Percentiles rank a stretch among this genome's conserved stretches.
Evolutionary conservation across 1,140 invertebrate genomes (phyloP).

Genomic region (Heliconius eleuchia): DNA sequence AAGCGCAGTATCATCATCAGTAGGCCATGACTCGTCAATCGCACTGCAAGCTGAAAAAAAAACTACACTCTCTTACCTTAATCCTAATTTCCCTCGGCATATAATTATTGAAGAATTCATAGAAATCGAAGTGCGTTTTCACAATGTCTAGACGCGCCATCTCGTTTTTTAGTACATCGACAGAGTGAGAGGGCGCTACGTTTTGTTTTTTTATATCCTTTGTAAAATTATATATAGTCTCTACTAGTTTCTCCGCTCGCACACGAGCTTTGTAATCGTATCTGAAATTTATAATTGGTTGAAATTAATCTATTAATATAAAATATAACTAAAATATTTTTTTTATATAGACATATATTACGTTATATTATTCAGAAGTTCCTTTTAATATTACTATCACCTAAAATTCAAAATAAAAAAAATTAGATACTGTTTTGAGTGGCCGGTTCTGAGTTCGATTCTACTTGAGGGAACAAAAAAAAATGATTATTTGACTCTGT

Average conservation of each 20-base stretch:
- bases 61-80: slow-evolving; percentile 48
- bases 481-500: too few relatives aligned
- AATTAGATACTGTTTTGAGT: too few relatives aligned
- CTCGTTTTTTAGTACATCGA: slow-evolving; percentile 55
- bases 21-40: neutral
- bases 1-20: too few relatives aligned
- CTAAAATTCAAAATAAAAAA: too few relatives aligned
- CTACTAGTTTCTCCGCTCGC: slow-evolving; percentile 61
- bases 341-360: too few relatives aligned
- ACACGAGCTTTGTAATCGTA: slow-evolving; percentile 70
- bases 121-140: slow-evolving; percentile 67
- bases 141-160: slow-evolving; percentile 62
- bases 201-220: slow-evolving; percentile 42
- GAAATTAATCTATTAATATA: too few relatives aligned
- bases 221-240: slow-evolving; percentile 56
- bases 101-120: slow-evolving; percentile 68
- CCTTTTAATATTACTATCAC: too few relatives aligned
- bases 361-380: too few relatives aligned
- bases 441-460: too few relatives aligned
- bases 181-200: slow-evolving; percentile 38
- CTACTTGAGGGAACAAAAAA: too few relatives aligned
- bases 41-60: neutral
- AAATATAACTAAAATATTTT: too few relatives aligned
- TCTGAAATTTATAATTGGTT: slow-evolving; percentile 39
- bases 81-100: slow-evolving; percentile 66